Evolutionary conservation across 2,113 vertebrate species (phyloP).

Genomic region (Lophochroa leadbeateri): DNA sequence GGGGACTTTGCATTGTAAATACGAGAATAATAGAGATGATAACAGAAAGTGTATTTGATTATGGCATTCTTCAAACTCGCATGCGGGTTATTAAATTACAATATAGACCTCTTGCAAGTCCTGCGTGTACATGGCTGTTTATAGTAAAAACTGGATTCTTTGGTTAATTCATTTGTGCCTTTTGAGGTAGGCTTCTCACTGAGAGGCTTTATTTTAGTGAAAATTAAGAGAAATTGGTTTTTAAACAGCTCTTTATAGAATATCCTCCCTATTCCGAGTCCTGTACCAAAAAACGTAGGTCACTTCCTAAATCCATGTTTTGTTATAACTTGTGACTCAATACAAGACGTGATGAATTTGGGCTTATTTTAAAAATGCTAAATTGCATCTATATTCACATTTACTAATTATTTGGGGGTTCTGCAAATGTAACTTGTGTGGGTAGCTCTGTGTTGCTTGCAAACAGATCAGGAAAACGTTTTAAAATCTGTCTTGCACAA

Average conservation of each 20-base stretch:
- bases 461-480: neutral
- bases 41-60: neutral
- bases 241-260: neutral
- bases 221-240: neutral
- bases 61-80: neutral
- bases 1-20: neutral
- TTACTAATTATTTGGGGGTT: neutral
- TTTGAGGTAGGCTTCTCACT: neutral
- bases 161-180: neutral
- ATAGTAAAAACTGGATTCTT: neutral
- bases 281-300: neutral
- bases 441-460: neutral
- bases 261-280: neutral
- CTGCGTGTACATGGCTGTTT: neutral
- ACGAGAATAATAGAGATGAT: neutral
- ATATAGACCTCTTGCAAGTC: neutral
- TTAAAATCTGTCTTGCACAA: neutral
- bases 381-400: neutral
- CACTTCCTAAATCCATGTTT: neutral
- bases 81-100: neutral
- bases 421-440: neutral
- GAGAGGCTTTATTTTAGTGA: neutral
- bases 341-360: neutral
- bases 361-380: neutral
- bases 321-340: neutral